Evolutionary conservation across 1,140 invertebrate genomes (phyloP), one percentile per base, ranked within the genome.

Genomic region (Pomphorhynchus laevis): DNA sequence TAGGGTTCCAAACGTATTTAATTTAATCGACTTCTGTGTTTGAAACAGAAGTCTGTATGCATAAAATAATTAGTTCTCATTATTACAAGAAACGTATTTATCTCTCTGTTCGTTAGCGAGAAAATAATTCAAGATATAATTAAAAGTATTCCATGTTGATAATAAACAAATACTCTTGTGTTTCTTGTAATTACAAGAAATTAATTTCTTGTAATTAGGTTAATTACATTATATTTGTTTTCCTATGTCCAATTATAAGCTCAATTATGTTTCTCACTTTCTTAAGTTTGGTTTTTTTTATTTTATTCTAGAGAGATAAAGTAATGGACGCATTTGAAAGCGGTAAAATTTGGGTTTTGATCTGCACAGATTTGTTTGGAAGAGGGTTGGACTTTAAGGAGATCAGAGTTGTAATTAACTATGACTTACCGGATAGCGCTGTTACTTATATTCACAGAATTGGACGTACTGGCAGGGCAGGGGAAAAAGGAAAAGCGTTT

Each of bases 381-480:
- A 66, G 86, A 47, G 86, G 86, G 48, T 77, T 95, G 46, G 86
- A 95, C 60, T 89, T 95, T 51, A 79, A 80, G 53, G 79, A 74
- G 9, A 75, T 95, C 18, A 86, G 82, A 62, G 59, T 93, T 4
- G 80, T 95, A 20, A 67, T 95, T 41, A 95, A 95, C 61, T 95
- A 84, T 54, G 86, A 95, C 61, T 79, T 93, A 51, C 86, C 86
- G 21, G 67, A 70, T 11, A 72, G 69, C 25, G 69, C 71, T 31
- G 72, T 89, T 42, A 72, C 74, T 14, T 95, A 95, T 50, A 73
- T 95, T 47, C 86, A 98, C 59, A 67, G 74, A 47, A 70, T 76
- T 47, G 72, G 79, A 23, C 59, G 86, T 43, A 86, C 82, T 1
- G 86, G 86, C 3, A 59, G 86, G 48, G 84, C 82, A n/a, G 79